Evolutionary conservation across 2,113 vertebrate species (phyloP).

Genomic region (Typhlomys cinereus): DNA sequence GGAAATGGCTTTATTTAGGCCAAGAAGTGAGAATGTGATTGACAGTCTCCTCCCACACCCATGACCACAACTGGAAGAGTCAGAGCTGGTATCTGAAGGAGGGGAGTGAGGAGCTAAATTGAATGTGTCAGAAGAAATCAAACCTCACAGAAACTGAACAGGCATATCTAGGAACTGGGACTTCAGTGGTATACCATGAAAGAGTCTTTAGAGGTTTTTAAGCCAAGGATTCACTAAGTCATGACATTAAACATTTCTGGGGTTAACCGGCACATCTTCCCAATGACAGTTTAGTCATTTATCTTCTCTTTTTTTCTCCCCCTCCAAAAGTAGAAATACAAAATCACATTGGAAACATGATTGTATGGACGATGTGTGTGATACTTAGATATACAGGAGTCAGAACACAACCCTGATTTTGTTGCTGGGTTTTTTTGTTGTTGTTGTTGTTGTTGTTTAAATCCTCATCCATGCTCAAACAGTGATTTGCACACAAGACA

Average conservation of each 20-base stretch:
- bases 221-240: neutral
- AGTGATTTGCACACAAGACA: neutral
- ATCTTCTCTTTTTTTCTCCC: too few relatives aligned
- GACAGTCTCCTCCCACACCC: too few relatives aligned
- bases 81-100: neutral
- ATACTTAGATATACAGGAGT: neutral
- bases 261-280: neutral
- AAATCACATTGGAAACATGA: neutral
- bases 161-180: neutral
- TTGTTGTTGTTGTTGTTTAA: neutral
- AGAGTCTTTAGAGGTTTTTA: neutral
- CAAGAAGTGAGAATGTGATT: neutral
- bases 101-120: neutral
- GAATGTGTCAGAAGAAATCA: neutral
- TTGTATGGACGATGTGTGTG: neutral
- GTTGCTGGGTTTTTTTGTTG: too few relatives aligned
- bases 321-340: neutral
- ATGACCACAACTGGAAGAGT: neutral
- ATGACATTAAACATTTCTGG: neutral
- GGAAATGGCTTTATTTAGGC: neutral
- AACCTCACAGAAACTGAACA: neutral
- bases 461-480: neutral
- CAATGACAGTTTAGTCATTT: neutral
- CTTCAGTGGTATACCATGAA: neutral
- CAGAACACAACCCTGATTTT: neutral